Percentiles rank a stretch among this genome's conserved stretches.
These are phyloP conservation scores for Oedothorax gibbosus DNA, from an alignment of 1,140 invertebrate species.

Conservation along the genomic window DNA sequence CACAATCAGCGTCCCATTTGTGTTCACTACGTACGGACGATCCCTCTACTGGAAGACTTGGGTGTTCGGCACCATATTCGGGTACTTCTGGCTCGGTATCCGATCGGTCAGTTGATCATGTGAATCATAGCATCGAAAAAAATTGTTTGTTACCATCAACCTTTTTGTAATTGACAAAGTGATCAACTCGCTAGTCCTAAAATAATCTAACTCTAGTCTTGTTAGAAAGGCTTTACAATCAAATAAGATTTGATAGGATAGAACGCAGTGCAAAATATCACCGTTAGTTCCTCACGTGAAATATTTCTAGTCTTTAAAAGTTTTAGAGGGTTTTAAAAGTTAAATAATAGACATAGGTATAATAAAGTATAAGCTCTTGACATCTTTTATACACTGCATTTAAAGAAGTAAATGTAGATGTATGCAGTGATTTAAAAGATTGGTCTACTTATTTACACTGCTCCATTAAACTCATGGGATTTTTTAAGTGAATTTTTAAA, in stretches of 20 bases:
- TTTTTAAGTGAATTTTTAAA: too few species aligned
- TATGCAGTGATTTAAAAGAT: too few species aligned
- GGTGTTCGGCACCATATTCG: slow-evolving; percentile 47
- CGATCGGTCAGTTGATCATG: slow-evolving; percentile 54
- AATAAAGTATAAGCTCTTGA: too few species aligned
- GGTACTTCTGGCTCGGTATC: slow-evolving; percentile 57
- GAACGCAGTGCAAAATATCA: background rate
- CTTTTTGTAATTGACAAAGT: slow-evolving; percentile 17
- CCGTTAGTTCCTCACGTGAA: slow-evolving; percentile 32
- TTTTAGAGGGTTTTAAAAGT: slow-evolving; percentile 17
- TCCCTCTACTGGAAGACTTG: slow-evolving; percentile 60
- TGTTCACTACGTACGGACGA: slow-evolving; percentile 50
- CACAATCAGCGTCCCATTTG: slow-evolving; percentile 50
- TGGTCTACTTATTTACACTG: too few species aligned
- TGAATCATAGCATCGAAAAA: slow-evolving; percentile 9
- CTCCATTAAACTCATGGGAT: too few species aligned
- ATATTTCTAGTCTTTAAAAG: background rate
- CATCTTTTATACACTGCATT: too few species aligned
- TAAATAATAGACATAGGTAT: too few species aligned
- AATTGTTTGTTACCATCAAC: slow-evolving; percentile 17
- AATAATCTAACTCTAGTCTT: slow-evolving; percentile 33
- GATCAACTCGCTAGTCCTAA: slow-evolving; percentile 39
- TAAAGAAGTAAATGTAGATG: too few species aligned
- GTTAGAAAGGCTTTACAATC: slow-evolving; percentile 3
- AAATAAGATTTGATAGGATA: background rate